Base-by-base conservation (phyloP, 2,113 vertebrate genomes). In the Atrichornis clamosus region DNA sequence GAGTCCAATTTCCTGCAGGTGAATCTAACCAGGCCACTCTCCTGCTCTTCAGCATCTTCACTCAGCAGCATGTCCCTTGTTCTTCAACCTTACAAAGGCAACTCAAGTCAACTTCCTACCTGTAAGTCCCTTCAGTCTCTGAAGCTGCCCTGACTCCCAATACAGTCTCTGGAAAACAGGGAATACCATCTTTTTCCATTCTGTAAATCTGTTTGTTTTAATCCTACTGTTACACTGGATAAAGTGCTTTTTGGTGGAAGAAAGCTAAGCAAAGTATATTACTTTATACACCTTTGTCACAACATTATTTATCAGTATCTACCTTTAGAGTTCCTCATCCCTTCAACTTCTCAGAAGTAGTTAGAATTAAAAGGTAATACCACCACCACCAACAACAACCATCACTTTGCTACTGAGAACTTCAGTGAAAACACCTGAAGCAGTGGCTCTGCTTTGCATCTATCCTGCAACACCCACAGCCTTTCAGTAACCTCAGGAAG, bases 331-430 rank as follows among this genome's bases (percentile, higher is more conserved):
- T 55, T 91, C 33, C 14, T 86, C 9, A 35, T 50, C 70, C 6
- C 49, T 93, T 83, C 72, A 39, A 13, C 19, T 83, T 68, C 39
- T 39, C 44, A 69, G 21, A 79, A 64, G 42, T 16, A 44, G 15
- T 46, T 52, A 37, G 7, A 64, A 69, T 76, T 56, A 73, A 69
- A 86, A 33, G n/a, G 52, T 50, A 47, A 59, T 41, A 28, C 28
- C 68, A 9, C 11, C 6, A 52, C 12, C 33, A 72, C 0, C 27
- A 56, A 0, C 27, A 56, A 0, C 15, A 68, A 10, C 28, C 41
- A 58, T 47, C 2, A 1, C 63, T 87, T 69, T 69, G 46, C 46
- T 76, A 41, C 84, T 49, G 64, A 81, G 50, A 70, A 65, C 46
- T 62, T 79, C 20, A 74, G 64, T 28, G 44, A 60, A 64, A 91